phyloP scores from a whole-genome alignment of 2,797 vertebrate genomes.

The Glyptemys insculpta region DNA sequence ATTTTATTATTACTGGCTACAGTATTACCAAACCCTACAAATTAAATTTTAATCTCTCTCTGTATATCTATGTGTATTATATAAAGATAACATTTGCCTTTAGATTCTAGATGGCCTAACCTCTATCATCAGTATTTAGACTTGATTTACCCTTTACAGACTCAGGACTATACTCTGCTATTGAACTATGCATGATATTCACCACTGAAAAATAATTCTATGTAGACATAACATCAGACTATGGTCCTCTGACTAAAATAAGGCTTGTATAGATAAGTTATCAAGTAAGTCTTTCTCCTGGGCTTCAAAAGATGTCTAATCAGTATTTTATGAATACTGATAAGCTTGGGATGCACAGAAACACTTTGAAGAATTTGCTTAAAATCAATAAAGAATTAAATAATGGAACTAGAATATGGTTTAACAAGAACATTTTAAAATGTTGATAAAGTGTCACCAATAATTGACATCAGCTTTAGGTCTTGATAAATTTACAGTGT shows the following conservation, averaged over 20 bases:
- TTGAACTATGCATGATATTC: not conserved
- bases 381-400: slow-evolving; percentile 65
- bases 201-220: not conserved
- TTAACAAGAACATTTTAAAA: slow-evolving; percentile 65
- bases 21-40: not conserved
- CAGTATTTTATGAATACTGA: slow-evolving; percentile 18
- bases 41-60: not conserved
- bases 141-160: not conserved
- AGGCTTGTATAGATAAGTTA: not conserved
- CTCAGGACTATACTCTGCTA: not conserved
- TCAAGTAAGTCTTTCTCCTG: not conserved
- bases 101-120: not conserved
- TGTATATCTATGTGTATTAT: not conserved
- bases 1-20: not conserved
- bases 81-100: not conserved
- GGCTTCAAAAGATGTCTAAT: slow-evolving; percentile 26
- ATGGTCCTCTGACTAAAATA: not conserved
- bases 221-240: not conserved
- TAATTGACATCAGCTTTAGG: slow-evolving; percentile 66
- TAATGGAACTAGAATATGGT: slow-evolving; percentile 52
- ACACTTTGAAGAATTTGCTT: slow-evolving; percentile 37
- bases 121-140: not conserved
- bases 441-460: slow-evolving; percentile 74
- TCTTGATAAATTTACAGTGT: slow-evolving; percentile 62
- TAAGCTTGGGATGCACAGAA: not conserved